Evolutionary conservation across 2,797 vertebrate genomes (phyloP).

Genomic region (Geotria australis): DNA sequence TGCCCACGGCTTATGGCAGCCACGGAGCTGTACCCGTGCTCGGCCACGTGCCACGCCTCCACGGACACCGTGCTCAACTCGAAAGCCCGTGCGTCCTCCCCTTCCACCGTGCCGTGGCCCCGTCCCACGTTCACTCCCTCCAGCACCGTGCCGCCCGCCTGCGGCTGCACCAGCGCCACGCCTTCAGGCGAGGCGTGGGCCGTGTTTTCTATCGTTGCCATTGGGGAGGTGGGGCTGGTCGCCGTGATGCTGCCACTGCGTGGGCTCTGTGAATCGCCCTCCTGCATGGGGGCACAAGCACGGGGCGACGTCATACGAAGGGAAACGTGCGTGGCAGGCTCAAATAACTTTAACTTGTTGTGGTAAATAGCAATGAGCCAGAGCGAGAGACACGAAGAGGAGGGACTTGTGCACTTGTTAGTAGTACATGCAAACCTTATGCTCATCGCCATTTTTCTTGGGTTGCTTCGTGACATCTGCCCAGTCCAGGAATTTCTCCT

Average conservation of each 20-base stretch:
- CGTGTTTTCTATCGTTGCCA: no score
- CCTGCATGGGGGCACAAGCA: no score
- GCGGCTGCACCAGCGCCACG: neutral
- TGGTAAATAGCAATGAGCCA: neutral
- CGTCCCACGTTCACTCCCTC: constrained; percentile 14
- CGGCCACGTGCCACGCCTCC: constrained; percentile 19
- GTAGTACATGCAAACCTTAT: no score
- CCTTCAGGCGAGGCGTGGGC: no score
- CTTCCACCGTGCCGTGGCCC: constrained; percentile 9
- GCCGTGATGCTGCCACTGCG: no score
- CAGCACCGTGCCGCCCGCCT: constrained; percentile 8
- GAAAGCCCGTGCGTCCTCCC: constrained; percentile 9
- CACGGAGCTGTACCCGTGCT: constrained; percentile 12
- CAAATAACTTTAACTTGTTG: no score
- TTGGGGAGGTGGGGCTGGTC: no score
- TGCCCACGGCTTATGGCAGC: constrained; percentile 14
- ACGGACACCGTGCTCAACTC: constrained; percentile 11
- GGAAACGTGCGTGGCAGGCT: no score
- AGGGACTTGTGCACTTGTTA: no score
- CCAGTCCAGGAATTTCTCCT: constrained; percentile 25
- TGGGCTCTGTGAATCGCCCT: no score
- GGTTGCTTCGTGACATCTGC: neutral
- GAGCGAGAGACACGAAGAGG: neutral
- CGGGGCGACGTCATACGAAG: no score
- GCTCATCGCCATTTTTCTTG: no score